A percentile compares a stretch with the other conserved stretches of the same genome.
Evolutionary conservation across 2,888 invertebrate species (phyloP).

Genomic region (Elgonia sp.): DNA sequence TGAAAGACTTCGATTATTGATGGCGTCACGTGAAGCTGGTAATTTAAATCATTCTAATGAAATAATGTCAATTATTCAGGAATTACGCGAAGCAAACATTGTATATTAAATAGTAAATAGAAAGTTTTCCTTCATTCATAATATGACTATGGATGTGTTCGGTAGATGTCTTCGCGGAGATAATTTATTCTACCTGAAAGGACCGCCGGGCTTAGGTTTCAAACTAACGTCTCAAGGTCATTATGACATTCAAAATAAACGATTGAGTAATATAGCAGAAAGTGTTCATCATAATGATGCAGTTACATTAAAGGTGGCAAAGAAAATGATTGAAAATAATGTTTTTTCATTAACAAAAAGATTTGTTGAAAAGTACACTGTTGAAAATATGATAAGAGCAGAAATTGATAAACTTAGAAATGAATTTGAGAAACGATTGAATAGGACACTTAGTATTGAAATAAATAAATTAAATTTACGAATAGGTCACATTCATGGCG

Average conservation of each 20-base stretch:
- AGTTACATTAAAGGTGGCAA: not conserved
- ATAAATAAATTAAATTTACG: no score
- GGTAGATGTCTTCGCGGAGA: conserved; percentile 8
- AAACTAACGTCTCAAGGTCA: not conserved
- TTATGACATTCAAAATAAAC: conserved; percentile 19
- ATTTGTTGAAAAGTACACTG: no score
- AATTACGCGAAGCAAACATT: conserved; percentile 16
- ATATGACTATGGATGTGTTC: conserved; percentile 20
- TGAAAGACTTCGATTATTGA: not conserved
- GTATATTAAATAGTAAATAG: not conserved
- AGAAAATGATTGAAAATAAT: not conserved
- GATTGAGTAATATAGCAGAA: not conserved
- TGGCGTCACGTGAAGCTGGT: not conserved
- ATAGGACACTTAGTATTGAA: no score
- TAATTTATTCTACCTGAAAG: not conserved
- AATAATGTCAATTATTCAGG: conserved; percentile 42
- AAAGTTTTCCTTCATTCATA: not conserved
- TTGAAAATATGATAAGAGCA: no score
- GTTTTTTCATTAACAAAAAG: no score
- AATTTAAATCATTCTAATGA: conserved; percentile 27
- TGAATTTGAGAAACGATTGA: not conserved
- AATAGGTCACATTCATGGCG: no score
- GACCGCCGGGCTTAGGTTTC: not conserved
- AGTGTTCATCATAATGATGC: not conserved
- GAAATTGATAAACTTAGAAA: not conserved